A percentile compares a stretch with the other conserved stretches of the same genome.
Conservation (phyloP, 1,140 invertebrate species). For the Pissodes strobi region DNA sequence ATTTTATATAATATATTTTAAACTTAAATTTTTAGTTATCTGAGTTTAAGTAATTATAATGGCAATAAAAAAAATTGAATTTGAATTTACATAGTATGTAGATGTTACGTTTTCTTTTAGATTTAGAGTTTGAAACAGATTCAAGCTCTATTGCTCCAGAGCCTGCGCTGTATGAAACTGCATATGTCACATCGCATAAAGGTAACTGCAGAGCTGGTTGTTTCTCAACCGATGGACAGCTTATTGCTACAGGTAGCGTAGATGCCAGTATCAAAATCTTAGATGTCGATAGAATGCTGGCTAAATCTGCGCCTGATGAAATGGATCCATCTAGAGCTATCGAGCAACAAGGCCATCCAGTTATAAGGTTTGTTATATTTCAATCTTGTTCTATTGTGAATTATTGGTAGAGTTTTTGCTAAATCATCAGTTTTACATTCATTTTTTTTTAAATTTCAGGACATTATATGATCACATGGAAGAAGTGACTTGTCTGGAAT, state of each 20-base stretch:
- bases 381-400: neutral
- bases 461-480: constrained; percentile 98
- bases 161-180: constrained; percentile 95
- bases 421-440: neutral
- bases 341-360: constrained; percentile 92
- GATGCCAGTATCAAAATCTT: constrained; percentile 99
- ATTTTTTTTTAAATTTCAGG: constrained; percentile 54
- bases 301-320: constrained; percentile 88
- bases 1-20: too few relatives aligned
- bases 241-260: constrained; percentile 97
- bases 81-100: too few relatives aligned
- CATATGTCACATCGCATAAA: constrained; percentile 98
- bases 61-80: too few relatives aligned
- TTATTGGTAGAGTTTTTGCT: neutral
- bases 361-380: constrained; percentile 66
- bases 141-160: constrained; percentile 86
- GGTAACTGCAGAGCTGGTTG: constrained; percentile 92
- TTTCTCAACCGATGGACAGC: constrained; percentile 91
- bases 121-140: constrained; percentile 96
- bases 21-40: too few relatives aligned
- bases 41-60: too few relatives aligned
- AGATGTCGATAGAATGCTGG: constrained; percentile 97
- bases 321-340: constrained; percentile 69
- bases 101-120: too few relatives aligned
- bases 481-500: constrained; percentile 95